These are phyloP conservation scores for Girardinus metallicus DNA, from an alignment of 2,797 vertebrate species.

Conservation along the genomic window DNA sequence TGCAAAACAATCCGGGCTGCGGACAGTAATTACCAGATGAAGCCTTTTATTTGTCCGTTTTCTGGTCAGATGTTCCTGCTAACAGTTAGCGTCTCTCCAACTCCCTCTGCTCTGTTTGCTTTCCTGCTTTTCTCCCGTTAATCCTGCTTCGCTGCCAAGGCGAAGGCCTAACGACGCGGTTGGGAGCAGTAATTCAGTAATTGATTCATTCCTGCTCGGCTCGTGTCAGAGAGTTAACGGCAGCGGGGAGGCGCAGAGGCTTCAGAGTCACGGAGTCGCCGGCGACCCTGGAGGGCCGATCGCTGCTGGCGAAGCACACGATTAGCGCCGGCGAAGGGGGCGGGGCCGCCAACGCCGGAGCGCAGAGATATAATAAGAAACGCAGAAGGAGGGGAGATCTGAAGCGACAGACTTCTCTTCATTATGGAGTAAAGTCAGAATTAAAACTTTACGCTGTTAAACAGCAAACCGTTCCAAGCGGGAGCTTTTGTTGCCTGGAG, in stretches of 20 bases:
- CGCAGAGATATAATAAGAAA: background rate
- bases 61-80: background rate
- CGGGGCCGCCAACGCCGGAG: background rate
- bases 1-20: too few relatives aligned
- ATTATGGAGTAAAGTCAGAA: background rate
- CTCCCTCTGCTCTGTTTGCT: background rate
- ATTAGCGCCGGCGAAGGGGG: background rate
- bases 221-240: constrained; percentile 53
- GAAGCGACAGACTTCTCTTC: background rate
- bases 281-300: constrained; percentile 32
- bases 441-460: background rate
- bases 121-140: constrained; percentile 1
- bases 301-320: constrained; percentile 26
- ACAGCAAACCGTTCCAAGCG: background rate
- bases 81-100: background rate
- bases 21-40: too few relatives aligned
- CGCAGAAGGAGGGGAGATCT: constrained; percentile 11
- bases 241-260: constrained; percentile 34
- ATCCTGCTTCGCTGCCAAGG: constrained; percentile 26
- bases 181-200: constrained; percentile 50
- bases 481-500: background rate
- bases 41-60: background rate
- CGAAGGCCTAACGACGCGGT: constrained; percentile 41
- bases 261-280: constrained; percentile 38
- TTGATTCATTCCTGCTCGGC: constrained; percentile 61